These are phyloP conservation scores for Cotesia glomerata DNA, from an alignment of 1,140 invertebrate genomes.

Conservation along the genomic window DNA sequence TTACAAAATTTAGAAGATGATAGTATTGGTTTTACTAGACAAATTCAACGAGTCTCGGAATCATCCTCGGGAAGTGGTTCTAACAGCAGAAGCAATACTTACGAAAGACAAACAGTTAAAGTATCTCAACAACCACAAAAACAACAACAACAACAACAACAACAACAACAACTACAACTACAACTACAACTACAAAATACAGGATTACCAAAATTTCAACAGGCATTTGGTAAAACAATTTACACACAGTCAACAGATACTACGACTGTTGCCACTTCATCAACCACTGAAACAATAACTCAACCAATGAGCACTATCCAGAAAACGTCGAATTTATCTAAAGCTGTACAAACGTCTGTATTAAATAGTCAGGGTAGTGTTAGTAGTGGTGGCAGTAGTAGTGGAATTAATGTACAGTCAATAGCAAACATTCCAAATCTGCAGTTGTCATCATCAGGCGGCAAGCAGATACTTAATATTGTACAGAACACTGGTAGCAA, in stretches of 20 bases:
- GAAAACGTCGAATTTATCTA: constrained; percentile 52
- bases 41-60: constrained; percentile 33
- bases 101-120: constrained; percentile 47
- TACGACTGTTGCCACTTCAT: constrained; percentile 43
- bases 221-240: constrained; percentile 75
- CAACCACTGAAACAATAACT: constrained; percentile 41
- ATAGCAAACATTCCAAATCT: constrained; percentile 56
- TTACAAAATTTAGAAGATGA: constrained; percentile 54
- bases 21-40: constrained; percentile 40
- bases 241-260: constrained; percentile 54
- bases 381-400: background rate
- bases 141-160: constrained; percentile 8
- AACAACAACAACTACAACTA: background rate
- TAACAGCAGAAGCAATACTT: constrained; percentile 40
- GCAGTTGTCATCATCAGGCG: constrained; percentile 41
- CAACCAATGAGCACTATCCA: constrained; percentile 36
- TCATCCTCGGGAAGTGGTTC: background rate
- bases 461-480: constrained; percentile 54
- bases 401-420: constrained; percentile 48
- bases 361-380: constrained; percentile 39
- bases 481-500: constrained; percentile 46
- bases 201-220: constrained; percentile 77
- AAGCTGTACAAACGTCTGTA: constrained; percentile 57
- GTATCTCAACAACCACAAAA: constrained; percentile 21
- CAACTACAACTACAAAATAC: constrained; percentile 57